Evolutionary conservation across 2,113 vertebrate genomes (phyloP).

Genomic region (Phalacrocorax aristotelis): DNA sequence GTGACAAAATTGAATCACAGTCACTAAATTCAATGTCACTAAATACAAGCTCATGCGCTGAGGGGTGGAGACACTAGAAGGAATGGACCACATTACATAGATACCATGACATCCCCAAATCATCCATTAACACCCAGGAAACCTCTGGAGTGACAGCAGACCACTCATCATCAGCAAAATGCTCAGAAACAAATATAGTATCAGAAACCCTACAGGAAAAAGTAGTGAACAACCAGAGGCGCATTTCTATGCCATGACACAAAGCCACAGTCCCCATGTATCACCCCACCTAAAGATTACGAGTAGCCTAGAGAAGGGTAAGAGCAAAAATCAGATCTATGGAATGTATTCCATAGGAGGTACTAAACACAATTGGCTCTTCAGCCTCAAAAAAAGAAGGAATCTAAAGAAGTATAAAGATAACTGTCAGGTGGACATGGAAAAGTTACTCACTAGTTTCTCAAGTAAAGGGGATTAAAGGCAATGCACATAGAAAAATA

Average conservation of each 20-base stretch:
- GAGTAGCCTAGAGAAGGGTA: neutral
- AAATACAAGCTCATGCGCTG: neutral
- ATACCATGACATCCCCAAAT: neutral
- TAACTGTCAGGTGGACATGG: neutral
- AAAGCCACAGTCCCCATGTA: rapidly evolving
- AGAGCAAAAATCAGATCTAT: neutral
- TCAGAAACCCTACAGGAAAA: neutral
- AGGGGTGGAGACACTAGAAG: neutral
- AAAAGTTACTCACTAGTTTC: neutral
- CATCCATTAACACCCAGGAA: neutral
- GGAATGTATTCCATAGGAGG: neutral
- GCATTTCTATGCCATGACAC: neutral
- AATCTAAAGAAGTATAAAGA: neutral
- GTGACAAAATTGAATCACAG: neutral
- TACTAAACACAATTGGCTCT: neutral
- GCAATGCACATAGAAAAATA: neutral
- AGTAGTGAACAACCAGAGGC: neutral
- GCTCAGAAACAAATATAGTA: neutral
- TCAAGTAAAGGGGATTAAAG: neutral
- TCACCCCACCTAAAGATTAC: neutral
- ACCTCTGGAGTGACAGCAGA: neutral
- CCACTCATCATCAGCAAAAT: neutral
- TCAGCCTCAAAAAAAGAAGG: neutral
- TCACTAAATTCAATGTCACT: neutral
- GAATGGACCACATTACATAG: neutral